phyloP scores from a whole-genome alignment of 2,888 invertebrate species.

The Zhuqinia jingwanae region DNA sequence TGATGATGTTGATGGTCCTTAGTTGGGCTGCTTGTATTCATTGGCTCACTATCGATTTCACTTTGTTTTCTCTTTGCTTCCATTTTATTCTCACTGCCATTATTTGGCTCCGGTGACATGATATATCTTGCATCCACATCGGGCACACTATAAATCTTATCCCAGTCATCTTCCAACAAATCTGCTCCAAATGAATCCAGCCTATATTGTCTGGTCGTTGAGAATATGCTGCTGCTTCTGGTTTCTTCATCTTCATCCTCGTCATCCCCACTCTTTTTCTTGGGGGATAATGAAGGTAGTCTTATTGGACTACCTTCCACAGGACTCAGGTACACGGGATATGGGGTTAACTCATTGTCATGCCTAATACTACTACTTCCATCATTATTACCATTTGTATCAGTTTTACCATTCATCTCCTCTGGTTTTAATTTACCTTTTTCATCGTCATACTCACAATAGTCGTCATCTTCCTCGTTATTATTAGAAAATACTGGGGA shows the following conservation, averaged over 20 bases:
- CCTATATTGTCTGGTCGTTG: neutral
- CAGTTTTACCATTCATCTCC: neutral
- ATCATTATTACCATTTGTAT: neutral
- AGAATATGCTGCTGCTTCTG: neutral
- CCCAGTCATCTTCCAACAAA: constrained; percentile 62
- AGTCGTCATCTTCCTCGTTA: neutral
- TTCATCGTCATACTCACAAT: neutral
- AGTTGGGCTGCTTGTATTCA: neutral
- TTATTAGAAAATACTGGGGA: constrained; percentile 3
- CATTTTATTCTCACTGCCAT: neutral
- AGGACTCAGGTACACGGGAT: constrained; percentile 52
- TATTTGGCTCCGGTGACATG: constrained; percentile 19
- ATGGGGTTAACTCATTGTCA: constrained; percentile 20
- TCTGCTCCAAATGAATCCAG: constrained; percentile 44
- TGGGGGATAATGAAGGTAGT: neutral
- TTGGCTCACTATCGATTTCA: neutral
- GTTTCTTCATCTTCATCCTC: neutral
- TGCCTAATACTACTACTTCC: neutral
- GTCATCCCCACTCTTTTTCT: neutral
- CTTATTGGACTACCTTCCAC: constrained; percentile 38
- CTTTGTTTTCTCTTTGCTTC: neutral
- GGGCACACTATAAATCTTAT: constrained; percentile 52
- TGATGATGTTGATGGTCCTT: neutral
- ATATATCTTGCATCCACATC: constrained; percentile 37
- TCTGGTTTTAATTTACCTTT: neutral